phyloP scores from a whole-genome alignment of 1,140 invertebrate genomes.

The Berghia stephanieae region DNA sequence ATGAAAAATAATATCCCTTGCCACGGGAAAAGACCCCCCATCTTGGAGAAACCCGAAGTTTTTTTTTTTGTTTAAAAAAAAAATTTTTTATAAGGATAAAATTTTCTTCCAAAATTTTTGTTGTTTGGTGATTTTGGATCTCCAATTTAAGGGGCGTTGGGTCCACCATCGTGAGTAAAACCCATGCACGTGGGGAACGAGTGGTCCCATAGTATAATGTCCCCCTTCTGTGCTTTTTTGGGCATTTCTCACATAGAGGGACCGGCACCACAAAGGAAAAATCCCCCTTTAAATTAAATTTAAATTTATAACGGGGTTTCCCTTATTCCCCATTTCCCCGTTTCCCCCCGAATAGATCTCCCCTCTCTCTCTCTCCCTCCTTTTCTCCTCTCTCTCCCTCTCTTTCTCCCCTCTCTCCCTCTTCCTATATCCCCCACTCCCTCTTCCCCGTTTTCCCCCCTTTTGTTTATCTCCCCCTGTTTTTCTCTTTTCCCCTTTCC shows the following conservation, averaged over 20 bases:
- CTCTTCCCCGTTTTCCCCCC: not conserved
- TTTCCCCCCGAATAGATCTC: not conserved
- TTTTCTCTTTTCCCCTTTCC: too few species aligned
- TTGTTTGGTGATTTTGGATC: not conserved
- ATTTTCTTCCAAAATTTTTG: too few species aligned
- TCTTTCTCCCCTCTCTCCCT: not conserved
- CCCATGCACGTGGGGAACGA: not conserved
- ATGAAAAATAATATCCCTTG: not conserved
- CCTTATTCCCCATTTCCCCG: not conserved
- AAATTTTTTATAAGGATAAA: too few species aligned
- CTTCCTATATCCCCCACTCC: too few species aligned
- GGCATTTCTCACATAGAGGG: too few species aligned
- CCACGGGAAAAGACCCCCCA: not conserved
- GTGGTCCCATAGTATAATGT: not conserved
- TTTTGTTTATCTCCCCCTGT: not conserved
- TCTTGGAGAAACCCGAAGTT: too few species aligned
- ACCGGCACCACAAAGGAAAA: too few species aligned
- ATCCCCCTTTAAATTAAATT: too few species aligned
- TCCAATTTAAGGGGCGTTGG: not conserved
- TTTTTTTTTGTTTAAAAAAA: too few species aligned
- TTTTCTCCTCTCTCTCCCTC: too few species aligned
- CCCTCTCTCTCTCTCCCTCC: not conserved
- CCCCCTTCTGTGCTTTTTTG: not conserved
- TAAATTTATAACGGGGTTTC: too few species aligned
- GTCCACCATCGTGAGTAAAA: not conserved